Conservation (phyloP, 2,888 invertebrate genomes). For the Dicyrtoma fusca region DNA sequence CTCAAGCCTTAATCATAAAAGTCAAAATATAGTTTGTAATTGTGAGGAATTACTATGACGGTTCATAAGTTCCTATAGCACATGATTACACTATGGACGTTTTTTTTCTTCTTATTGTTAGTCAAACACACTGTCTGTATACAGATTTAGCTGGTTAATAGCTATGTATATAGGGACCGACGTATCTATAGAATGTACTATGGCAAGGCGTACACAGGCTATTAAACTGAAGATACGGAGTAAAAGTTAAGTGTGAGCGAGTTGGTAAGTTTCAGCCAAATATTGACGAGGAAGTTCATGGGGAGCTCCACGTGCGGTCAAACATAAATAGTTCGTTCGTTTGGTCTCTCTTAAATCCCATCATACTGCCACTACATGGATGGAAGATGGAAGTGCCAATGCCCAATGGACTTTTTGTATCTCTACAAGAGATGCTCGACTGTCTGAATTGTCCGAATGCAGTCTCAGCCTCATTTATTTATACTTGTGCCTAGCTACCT, state of each 20-base stretch:
- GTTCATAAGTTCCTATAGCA: background rate
- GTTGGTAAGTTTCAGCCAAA: slow-evolving; percentile 32
- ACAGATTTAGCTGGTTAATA: too few relatives aligned
- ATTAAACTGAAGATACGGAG: slow-evolving; percentile 1
- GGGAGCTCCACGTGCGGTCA: slow-evolving; percentile 43
- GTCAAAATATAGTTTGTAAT: too few relatives aligned
- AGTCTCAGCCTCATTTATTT: background rate
- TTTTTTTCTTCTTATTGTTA: background rate
- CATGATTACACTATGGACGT: background rate
- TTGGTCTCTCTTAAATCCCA: slow-evolving; percentile 29
- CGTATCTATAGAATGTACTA: too few relatives aligned
- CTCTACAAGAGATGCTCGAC: background rate
- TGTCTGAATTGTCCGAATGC: background rate
- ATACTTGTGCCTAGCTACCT: background rate
- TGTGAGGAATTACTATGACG: too few relatives aligned
- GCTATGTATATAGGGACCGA: too few relatives aligned
- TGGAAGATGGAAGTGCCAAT: slow-evolving; percentile 27
- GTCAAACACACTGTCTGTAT: background rate
- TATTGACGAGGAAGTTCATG: slow-evolving; percentile 42
- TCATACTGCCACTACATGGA: background rate
- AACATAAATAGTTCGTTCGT: slow-evolving; percentile 32
- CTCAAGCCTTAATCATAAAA: too few relatives aligned
- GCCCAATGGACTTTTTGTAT: background rate
- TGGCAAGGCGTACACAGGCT: background rate
- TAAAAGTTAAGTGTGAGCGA: slow-evolving; percentile 17